Base-by-base conservation (phyloP, 1,140 invertebrate species). In the Archegozetes longisetosus region DNA sequence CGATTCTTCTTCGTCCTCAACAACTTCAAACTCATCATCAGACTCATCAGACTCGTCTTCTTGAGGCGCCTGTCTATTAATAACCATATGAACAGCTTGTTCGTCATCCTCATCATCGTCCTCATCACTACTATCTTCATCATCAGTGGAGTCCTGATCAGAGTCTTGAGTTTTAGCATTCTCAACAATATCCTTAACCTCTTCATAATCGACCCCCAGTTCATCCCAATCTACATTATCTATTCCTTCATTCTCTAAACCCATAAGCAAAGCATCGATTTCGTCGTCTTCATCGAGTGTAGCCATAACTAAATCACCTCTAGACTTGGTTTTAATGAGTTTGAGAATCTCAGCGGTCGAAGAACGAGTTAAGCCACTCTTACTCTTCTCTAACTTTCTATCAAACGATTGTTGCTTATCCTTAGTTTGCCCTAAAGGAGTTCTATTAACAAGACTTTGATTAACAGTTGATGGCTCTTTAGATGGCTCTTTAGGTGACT, bases 221-320 rank as follows among this genome's bases (percentile, higher is more conserved):
- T 56, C 47, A 26, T 40, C 52, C 62, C 62, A 63, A 61, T 63
- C 62, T 24, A 63, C 60, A 52, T 60, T 61, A 12, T 63, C 58
- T 2, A 63, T 32, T 26, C 62, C 62, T 46, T 63, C 62, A 14
- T 56, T 51, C 40, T 63, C 62, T 14, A 63, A 47, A 12, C 47
- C 58, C 20, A 23, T 53, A 4, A 63, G 25, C 13, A 63, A 28
- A 22, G 29, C 23, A 46, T 63, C 62, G 23, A 63, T 61, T 47
- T 63, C 62, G 47, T 28, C 55, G 46, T 61, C 62, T 61, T 63
- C 62, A n/a, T 63, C 62, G n/a, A 63, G 26, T 28, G 23, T 32
- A 22, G 60, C 58, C 47, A 62, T 48, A 24, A 25, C 49, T 23
- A 58, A 50, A 20, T 58, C 50, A 17, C 23, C 57, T 46, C 29